phyloP scores from a whole-genome alignment of 1,140 invertebrate species.

The Meloidogyne floridensis region DNA sequence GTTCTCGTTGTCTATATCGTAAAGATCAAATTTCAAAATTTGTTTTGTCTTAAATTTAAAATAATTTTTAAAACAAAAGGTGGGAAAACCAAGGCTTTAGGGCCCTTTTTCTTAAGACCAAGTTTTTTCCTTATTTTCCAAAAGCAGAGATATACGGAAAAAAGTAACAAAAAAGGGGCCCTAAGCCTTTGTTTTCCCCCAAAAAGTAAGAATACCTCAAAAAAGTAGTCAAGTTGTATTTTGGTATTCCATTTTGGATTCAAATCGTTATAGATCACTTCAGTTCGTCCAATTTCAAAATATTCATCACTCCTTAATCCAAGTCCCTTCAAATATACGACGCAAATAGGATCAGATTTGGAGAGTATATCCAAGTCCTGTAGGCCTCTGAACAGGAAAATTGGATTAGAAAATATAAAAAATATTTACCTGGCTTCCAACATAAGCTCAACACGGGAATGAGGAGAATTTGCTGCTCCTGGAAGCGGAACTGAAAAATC shows the following conservation, averaged over 20 bases:
- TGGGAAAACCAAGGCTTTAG: no score
- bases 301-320: constrained; percentile 23
- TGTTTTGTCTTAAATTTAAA: constrained; percentile 66
- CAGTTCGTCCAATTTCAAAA: constrained; percentile 69
- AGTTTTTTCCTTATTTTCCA: no score
- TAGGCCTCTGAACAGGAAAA: constrained; percentile 45
- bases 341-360: constrained; percentile 59
- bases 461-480: constrained; percentile 11
- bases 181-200: no score
- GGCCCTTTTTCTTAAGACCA: no score
- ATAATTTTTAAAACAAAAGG: no score
- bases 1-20: constrained; percentile 66
- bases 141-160: no score
- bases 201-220: constrained; percentile 58
- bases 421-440: constrained; percentile 26
- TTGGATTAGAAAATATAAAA: not conserved
- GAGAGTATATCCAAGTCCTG: constrained; percentile 55
- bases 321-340: constrained; percentile 41
- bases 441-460: constrained; percentile 33
- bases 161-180: no score
- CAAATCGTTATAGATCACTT: constrained; percentile 70
- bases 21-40: constrained; percentile 67
- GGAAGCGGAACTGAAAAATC: constrained; percentile 14
- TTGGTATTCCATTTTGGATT: constrained; percentile 71
- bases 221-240: constrained; percentile 70